Base-by-base conservation (phyloP, 2,888 invertebrate species). In the Punctoribates punctum region DNA sequence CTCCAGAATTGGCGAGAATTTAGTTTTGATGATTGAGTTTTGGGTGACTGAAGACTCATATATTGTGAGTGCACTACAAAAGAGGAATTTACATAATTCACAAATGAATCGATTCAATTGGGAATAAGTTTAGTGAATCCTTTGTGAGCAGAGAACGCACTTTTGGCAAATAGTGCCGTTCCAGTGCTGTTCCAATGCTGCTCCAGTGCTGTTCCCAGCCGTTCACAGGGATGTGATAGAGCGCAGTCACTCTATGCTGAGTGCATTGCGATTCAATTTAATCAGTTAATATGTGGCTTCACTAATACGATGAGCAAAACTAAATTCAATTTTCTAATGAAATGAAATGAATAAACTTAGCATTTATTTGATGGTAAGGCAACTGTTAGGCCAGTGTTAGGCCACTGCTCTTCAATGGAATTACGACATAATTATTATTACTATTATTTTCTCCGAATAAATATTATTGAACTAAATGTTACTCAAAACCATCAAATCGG, bases 261-360 rank as follows among this genome's bases (percentile, higher is more conserved):
- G 34, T 34, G 34, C 34, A 34, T 34, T 34, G n/a, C 9, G 57
- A 57, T 57, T 20, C 57, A 57, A 57, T 57, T 57, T 57, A 57
- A 57, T 57, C 57, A 57, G 57, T 57, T 57, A 57, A 57, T 57
- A 57, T 57, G 57, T 57, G 57, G 57, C 23, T 57, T 11, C 11
- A n/a, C 23, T 57, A 57, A 57, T 57, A 57, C 57, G 57, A 57
- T 57, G 11, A 20, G 23, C 57, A 20, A 20, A 57, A 25, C 57
- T 17, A 57, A 57, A 57, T 57, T 57, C 57, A 57, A 57, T 57
- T 57, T 57, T 57, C 57, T 57, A 57, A 57, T 57, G 57, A 57
- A 57, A 57, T 57, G 57, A 57, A 57, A 57, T 57, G 57, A 57
- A 57, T 57, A 57, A 57, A 57, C 57, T 57, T 20, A 20, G 57